Conservation (phyloP, 1,140 invertebrate species). For the Forficula auricularia region DNA sequence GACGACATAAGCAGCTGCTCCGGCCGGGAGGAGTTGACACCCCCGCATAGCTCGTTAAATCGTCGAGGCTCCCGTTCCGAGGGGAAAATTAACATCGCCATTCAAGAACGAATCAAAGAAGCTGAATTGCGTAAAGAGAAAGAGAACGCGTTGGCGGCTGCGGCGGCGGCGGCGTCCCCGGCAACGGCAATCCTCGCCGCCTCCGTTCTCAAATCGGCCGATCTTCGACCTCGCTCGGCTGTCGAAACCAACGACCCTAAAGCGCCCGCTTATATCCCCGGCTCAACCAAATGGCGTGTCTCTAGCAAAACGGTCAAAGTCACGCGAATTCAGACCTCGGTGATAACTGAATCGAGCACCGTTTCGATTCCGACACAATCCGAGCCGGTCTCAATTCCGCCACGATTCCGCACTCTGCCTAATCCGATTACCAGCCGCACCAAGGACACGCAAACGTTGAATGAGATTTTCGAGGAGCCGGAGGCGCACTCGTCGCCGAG, state of each 20-base stretch:
- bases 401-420: conserved; percentile 28
- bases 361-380: conserved; percentile 24
- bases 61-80: conserved; percentile 21
- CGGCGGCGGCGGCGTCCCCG: neutral
- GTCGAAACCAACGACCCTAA: neutral
- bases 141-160: conserved; percentile 5
- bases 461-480: conserved; percentile 55
- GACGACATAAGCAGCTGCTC: conserved; percentile 35
- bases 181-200: neutral
- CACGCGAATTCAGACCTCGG: conserved; percentile 3
- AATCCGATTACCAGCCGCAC: conserved; percentile 22
- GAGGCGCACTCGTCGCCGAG: conserved; percentile 21
- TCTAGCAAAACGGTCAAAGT: conserved; percentile 7
- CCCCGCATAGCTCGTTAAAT: conserved; percentile 14
- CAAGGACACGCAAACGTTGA: conserved; percentile 34
- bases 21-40: conserved; percentile 14
- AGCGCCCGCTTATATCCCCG: conserved; percentile 11
- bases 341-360: conserved; percentile 34
- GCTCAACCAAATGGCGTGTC: conserved; percentile 11
- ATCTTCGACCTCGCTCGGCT: conserved; percentile 1
- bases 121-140: conserved; percentile 18
- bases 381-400: conserved; percentile 18
- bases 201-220: conserved; percentile 1
- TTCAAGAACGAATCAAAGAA: conserved; percentile 29
- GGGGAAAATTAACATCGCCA: conserved; percentile 28